These are phyloP conservation scores for Caenorhabditis sulstoni DNA, from an alignment of 2,888 invertebrate species.

Conservation along the genomic window DNA sequence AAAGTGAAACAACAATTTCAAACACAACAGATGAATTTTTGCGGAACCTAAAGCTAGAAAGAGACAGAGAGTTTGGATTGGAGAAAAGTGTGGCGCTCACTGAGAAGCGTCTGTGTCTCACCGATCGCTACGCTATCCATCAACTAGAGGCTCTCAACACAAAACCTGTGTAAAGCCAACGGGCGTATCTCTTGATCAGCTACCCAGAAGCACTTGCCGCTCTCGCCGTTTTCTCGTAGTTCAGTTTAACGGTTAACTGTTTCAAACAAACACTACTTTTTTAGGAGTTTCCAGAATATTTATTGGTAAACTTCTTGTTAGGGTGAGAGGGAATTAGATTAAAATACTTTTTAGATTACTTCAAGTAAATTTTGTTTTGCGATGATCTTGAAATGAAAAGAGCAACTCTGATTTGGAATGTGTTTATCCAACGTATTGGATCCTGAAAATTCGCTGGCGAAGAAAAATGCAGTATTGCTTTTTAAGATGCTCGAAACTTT, in stretches of 20 bases:
- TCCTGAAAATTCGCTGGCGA: too few relatives aligned
- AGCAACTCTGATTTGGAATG: too few relatives aligned
- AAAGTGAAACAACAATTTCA: conserved; percentile 18
- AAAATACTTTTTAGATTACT: too few relatives aligned
- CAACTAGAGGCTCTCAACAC: conserved; percentile 37
- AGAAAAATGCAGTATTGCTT: too few relatives aligned
- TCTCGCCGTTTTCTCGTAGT: neutral
- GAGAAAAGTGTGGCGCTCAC: conserved; percentile 25
- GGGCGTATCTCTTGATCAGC: conserved; percentile 32
- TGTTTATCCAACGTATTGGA: too few relatives aligned
- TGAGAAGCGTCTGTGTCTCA: conserved; percentile 18
- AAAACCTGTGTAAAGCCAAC: conserved; percentile 57
- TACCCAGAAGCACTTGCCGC: conserved; percentile 7
- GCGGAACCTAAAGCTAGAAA: conserved; percentile 19
- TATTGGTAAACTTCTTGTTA: too few relatives aligned
- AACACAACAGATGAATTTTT: conserved; percentile 28
- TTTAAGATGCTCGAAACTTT: too few relatives aligned
- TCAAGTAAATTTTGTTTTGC: too few relatives aligned
- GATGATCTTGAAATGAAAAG: too few relatives aligned
- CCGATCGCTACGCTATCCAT: conserved; percentile 15
- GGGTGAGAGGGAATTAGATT: too few relatives aligned
- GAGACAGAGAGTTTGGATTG: conserved; percentile 18
- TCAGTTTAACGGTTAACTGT: conserved; percentile 7
- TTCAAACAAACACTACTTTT: too few relatives aligned
- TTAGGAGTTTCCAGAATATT: too few relatives aligned